Conservation (phyloP, 53 echinoderm and acorn worm genomes). For the Antedon mediterranea region DNA sequence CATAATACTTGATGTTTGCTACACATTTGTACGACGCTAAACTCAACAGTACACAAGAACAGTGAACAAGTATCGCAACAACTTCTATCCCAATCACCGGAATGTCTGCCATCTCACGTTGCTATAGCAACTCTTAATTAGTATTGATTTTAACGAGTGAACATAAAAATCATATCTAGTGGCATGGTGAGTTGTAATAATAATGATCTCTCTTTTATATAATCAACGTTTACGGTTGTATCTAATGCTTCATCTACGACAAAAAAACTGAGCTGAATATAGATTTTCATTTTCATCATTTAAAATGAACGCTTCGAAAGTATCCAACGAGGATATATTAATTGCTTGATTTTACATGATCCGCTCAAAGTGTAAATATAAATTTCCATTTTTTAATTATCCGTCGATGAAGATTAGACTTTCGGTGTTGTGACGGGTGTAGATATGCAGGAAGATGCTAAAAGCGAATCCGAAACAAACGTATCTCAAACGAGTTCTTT, state of each 20-base stretch:
- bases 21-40: too few relatives aligned
- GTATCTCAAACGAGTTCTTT: background rate
- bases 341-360: background rate
- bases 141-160: background rate
- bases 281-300: background rate
- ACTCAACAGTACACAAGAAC: background rate
- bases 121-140: background rate
- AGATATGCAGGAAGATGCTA: background rate
- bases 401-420: background rate
- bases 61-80: background rate
- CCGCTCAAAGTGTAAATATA: background rate
- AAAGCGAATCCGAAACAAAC: background rate
- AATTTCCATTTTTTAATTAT: background rate
- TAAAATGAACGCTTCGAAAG: background rate
- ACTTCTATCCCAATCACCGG: background rate
- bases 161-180: background rate
- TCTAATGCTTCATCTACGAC: too few relatives aligned
- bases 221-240: background rate
- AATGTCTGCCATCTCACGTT: background rate
- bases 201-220: background rate
- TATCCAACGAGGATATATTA: background rate
- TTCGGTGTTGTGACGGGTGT: background rate
- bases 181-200: background rate
- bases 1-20: too few relatives aligned
- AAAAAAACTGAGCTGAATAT: too few relatives aligned